Evolutionary conservation across 2,888 invertebrate species (phyloP).

Genomic region (Cerastis rubricosa): DNA sequence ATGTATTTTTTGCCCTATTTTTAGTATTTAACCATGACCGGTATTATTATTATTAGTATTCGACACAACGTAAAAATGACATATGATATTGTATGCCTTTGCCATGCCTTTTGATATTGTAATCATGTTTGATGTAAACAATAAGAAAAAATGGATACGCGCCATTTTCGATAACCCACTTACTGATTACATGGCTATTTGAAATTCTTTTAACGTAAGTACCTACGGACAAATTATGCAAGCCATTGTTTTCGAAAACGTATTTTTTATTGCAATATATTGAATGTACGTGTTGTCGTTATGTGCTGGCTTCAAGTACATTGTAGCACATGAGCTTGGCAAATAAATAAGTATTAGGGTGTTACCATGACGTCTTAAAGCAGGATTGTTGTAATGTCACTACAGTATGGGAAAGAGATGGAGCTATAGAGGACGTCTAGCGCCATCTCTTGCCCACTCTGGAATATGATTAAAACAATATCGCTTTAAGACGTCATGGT

Average conservation of each 20-base stretch:
- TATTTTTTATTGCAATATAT: constrained; percentile 19
- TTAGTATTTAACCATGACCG: not conserved
- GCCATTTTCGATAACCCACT: constrained; percentile 55
- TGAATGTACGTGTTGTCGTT: not conserved
- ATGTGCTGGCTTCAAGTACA: not conserved
- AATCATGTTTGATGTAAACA: constrained; percentile 45
- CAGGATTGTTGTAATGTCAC: too few relatives aligned
- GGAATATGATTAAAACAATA: too few relatives aligned
- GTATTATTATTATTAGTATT: constrained; percentile 12
- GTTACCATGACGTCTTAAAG: too few relatives aligned
- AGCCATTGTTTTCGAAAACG: constrained; percentile 47
- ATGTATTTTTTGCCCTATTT: not conserved
- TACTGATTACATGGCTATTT: constrained; percentile 25
- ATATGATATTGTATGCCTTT: too few relatives aligned
- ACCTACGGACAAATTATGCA: constrained; percentile 34
- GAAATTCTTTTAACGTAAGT: constrained; percentile 33
- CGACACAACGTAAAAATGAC: constrained; percentile 22
- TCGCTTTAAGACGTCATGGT: too few relatives aligned
- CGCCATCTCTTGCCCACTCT: too few relatives aligned
- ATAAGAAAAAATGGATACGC: constrained; percentile 47
- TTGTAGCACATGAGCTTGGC: not conserved
- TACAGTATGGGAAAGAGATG: too few relatives aligned
- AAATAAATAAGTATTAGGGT: not conserved
- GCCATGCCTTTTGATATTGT: constrained; percentile 36
- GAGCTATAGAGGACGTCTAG: too few relatives aligned